Base-by-base conservation (phyloP, 1,140 invertebrate species). In the Frieseomelitta varia region DNA sequence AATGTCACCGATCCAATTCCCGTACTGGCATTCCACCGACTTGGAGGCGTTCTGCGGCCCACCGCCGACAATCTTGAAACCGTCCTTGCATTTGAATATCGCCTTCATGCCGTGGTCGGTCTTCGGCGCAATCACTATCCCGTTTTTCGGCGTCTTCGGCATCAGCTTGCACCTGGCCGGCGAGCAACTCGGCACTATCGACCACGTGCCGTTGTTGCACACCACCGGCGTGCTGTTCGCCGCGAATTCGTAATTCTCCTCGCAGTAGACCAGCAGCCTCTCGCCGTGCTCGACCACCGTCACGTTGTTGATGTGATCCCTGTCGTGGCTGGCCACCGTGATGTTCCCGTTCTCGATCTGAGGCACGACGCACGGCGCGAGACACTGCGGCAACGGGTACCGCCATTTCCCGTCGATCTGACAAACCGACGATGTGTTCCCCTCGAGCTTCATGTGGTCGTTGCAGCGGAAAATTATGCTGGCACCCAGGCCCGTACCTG, bases 171-270 rank as follows among this genome's bases (percentile, higher is more conserved):
- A 99, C 88, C 96, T 96, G 90, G 98, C 98, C 53, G 98, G 98
- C 75, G 97, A 96, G 95, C 98, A 99, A 72, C 96, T 96, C 0
- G 99, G 99, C 85, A 99, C 97, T 88, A 98, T 97, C 0, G 97
- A 97, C 98, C 99, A 99, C 0, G 98, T 99, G 15, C 99, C 99
- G 92, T 99, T 99, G 92, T 98, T 97, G 91, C 99, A 99, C 0
- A 96, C 96, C 1, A 98, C 96, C 0, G 97, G 96, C 0, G 96
- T 96, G 69, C 96, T 96, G 88, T 97, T 97, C 14, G 96, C 96
- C 12, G 97, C 95, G 73, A 99, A 97, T 92, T 99, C 99, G 90
- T 98, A 99, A 88, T 98, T 97, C 79, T 97, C 95, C 79, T 98
- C 97, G 91, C 99, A 99, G 69, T 97, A 96, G 1, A 99, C 98